Percentiles rank a stretch among this genome's conserved stretches.
Conservation (phyloP, 2,888 invertebrate species). For the Patella caerulea region DNA sequence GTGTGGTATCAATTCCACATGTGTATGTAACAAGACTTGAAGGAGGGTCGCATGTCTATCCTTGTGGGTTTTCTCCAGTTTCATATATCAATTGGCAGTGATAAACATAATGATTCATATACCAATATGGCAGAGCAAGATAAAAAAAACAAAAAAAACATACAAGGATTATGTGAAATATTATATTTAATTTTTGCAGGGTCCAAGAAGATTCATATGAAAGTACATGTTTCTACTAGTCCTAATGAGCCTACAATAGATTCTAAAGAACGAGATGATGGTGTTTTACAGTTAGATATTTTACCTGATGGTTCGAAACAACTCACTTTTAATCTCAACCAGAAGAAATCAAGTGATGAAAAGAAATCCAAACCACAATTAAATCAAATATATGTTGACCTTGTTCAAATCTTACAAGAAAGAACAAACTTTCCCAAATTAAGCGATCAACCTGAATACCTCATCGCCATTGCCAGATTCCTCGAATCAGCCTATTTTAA, state of each 20-base stretch:
- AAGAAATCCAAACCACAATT: conserved; percentile 40
- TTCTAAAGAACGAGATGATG: conserved; percentile 24
- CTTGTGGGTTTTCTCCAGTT: too few species aligned
- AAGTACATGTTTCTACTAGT: conserved; percentile 37
- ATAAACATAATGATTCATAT: too few species aligned
- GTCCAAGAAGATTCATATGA: conserved; percentile 36
- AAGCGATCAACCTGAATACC: conserved; percentile 48
- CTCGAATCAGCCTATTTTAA: conserved; percentile 57
- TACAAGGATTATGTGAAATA: too few species aligned
- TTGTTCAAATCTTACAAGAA: conserved; percentile 49
- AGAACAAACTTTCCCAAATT: conserved; percentile 56
- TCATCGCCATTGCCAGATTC: conserved; percentile 54
- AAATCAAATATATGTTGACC: conserved; percentile 54
- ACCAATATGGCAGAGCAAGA: too few species aligned
- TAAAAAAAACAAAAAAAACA: too few species aligned
- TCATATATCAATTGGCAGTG: too few species aligned
- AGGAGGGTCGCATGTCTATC: too few species aligned
- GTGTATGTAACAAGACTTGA: too few species aligned
- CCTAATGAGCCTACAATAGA: conserved; percentile 18
- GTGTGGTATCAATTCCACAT: too few species aligned
- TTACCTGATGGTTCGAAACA: conserved; percentile 53
- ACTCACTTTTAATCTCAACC: conserved; percentile 28
- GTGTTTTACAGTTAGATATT: conserved; percentile 41
- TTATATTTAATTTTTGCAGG: conserved; percentile 19
- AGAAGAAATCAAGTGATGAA: conserved; percentile 1